Evolutionary conservation across 2,113 vertebrate genomes (phyloP).

Genomic region (Asarcornis scutulata): DNA sequence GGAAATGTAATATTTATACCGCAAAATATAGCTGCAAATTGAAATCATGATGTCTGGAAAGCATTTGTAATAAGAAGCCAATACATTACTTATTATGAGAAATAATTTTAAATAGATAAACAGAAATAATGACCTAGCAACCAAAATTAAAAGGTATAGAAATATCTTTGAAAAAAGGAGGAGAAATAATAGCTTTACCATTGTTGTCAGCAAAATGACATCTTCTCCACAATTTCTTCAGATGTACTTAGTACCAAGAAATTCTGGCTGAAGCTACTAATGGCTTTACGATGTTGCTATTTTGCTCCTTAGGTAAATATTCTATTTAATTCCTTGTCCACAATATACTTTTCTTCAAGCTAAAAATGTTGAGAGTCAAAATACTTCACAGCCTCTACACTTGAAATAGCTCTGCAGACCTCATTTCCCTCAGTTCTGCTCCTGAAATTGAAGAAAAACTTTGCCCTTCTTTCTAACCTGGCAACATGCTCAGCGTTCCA

Average conservation of each 20-base stretch:
- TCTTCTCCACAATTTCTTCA: neutral
- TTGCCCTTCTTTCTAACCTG: neutral
- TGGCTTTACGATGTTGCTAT: neutral
- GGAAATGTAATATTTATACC: neutral
- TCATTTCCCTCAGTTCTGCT: neutral
- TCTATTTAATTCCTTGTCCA: neutral
- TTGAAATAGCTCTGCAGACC: neutral
- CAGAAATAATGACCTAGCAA: neutral
- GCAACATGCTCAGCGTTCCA: neutral
- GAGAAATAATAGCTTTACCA: neutral
- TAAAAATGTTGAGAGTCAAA: neutral
- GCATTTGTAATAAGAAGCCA: neutral
- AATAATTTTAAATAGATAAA: neutral
- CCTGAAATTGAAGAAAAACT: neutral
- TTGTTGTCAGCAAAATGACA: neutral
- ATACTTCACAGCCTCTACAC: neutral
- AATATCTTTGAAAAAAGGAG: neutral
- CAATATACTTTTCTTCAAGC: neutral
- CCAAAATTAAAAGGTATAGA: neutral
- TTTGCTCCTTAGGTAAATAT: neutral
- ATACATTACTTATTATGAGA: neutral
- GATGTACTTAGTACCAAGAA: neutral
- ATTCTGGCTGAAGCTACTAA: neutral
- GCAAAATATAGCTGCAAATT: neutral
- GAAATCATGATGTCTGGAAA: neutral